Conservation (phyloP, 2,113 vertebrate species). For the Aix galericulata region DNA sequence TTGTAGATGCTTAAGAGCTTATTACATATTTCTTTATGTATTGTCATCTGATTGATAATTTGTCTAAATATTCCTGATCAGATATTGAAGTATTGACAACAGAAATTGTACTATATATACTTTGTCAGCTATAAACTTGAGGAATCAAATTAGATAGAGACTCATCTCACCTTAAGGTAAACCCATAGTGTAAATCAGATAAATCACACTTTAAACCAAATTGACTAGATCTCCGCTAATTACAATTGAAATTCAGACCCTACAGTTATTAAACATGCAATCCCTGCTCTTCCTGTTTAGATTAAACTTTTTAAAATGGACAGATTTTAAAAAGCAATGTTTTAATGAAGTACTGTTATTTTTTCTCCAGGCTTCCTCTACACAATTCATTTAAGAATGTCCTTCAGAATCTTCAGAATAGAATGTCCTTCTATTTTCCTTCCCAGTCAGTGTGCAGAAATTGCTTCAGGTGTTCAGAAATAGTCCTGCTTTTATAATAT, state of each 20-base stretch:
- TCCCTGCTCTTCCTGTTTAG: not conserved
- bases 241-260: not conserved
- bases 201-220: not conserved
- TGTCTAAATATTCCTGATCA: not conserved
- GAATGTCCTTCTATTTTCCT: not conserved
- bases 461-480: not conserved
- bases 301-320: not conserved
- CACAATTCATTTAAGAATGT: not conserved
- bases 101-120: not conserved
- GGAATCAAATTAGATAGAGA: not conserved
- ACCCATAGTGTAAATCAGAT: not conserved
- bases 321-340: not conserved
- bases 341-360: not conserved
- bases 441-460: not conserved
- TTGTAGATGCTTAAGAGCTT: not conserved
- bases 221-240: not conserved
- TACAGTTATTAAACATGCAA: not conserved
- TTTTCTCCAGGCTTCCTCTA: not conserved
- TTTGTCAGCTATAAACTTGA: not conserved
- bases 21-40: not conserved
- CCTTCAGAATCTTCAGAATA: not conserved
- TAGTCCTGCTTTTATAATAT: not conserved
- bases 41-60: not conserved
- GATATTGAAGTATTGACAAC: not conserved
- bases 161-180: not conserved